Evolutionary conservation across 2,113 vertebrate genomes (phyloP).

Genomic region (Corythoichthys intestinalis): DNA sequence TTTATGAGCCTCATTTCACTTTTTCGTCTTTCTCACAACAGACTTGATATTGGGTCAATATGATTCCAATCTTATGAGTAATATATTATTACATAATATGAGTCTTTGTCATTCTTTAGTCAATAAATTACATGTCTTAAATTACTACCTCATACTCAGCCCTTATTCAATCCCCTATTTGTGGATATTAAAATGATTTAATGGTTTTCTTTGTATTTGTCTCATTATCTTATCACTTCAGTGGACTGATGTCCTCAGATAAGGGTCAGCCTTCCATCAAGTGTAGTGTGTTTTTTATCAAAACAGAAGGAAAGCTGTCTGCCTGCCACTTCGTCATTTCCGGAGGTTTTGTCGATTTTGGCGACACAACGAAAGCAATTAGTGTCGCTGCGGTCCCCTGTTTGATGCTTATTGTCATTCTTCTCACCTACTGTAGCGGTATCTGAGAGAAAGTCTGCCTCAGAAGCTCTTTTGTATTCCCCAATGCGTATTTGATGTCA

Average conservation of each 20-base stretch:
- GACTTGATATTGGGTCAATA: neutral
- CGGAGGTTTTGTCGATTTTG: slow-evolving; percentile 28
- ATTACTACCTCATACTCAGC: neutral
- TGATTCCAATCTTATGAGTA: neutral
- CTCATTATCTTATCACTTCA: neutral
- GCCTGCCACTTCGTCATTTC: slow-evolving; percentile 16
- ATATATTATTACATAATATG: neutral
- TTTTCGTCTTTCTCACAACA: neutral
- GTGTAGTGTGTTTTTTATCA: neutral
- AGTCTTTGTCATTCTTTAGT: neutral
- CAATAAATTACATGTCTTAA: neutral
- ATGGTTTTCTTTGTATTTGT: neutral
- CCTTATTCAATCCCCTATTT: neutral
- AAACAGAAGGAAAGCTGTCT: neutral
- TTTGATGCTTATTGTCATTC: slow-evolving; percentile 61
- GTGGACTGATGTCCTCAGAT: slow-evolving; percentile 14
- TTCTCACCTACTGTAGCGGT: slow-evolving; percentile 50
- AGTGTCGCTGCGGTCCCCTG: slow-evolving; percentile 28
- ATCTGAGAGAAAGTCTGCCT: slow-evolving; percentile 26
- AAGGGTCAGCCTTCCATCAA: slow-evolving; percentile 27
- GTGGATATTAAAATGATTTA: neutral
- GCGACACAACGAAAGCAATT: slow-evolving; percentile 56
- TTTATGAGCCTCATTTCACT: neutral
- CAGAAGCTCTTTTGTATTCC: slow-evolving; percentile 30
- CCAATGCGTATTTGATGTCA: neutral